Evolutionary conservation across 2,888 invertebrate species (phyloP), one percentile per base, ranked within the genome.

Genomic region (Arctia plantaginis): DNA sequence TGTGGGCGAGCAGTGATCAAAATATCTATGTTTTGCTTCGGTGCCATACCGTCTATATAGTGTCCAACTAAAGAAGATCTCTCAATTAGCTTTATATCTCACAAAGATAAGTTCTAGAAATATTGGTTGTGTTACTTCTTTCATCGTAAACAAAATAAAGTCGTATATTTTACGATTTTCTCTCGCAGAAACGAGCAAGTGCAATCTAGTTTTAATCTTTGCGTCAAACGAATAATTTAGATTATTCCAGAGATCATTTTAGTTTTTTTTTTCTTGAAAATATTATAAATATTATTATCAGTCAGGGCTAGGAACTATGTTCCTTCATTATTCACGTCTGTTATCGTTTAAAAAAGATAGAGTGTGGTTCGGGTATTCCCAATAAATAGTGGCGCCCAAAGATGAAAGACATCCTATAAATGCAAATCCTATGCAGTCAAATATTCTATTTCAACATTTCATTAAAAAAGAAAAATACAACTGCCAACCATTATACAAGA

Each of bases 11-110:
- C 59, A 70, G 72, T 67, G 69, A 78, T 77, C 78, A 80, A 82
- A 84, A 84, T 74, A 80, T 33, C 77, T 75, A 70, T 81, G 79
- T 80, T 76, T 73, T 59, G 59, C 39, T 72, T 67, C 70, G 84
- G 82, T 80, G 85, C 84, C 85, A 78, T 77, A 82, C 77, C 77
- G 84, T 85, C 85, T 85, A 78, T 82, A 76, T 62, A 69, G 30
- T 51, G 76, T 51, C 83, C 81, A 84, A 55, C 62, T 23, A 10
- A 39, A 8, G 23, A 55, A 77, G 80, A 79, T 18, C 81, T 69
- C 47, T 69, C 23, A 8, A 55, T 30, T 41, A 10, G 7, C 59
- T 62, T 71, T n/a, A 71, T 68, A 23, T 20, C 6, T 39, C 18
- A 0, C 0, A 35, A 23, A 8, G 30, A 30, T 41, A 44, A 64